Base-by-base conservation (phyloP, 53 echinoderm and acorn worm genomes). In the Apostichopus leukothele region DNA sequence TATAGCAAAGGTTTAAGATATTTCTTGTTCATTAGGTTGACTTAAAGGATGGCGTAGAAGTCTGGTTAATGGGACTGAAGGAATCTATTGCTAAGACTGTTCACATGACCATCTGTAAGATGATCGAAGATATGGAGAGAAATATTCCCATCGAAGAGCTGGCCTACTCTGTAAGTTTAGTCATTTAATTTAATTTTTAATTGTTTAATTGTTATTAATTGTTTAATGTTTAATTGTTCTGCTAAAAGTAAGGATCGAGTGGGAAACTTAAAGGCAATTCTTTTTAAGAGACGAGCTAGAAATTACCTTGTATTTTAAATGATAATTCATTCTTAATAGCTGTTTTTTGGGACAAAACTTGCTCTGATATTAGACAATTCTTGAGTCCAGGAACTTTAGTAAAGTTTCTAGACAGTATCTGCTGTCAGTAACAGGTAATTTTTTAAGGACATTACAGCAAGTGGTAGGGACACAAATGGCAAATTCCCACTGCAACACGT, bases 41-140 rank as follows among this genome's bases (percentile, higher is more conserved):
- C 11, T 89, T 97, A 60, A 92, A 91, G 21, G 97, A 97, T 73
- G 94, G 97, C 5, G 97, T 97, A 9, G 97, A 97, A 94, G 93
- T 97, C 11, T 97, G 97, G 97, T 78, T 97, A 78, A 94, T 94
- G 60, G 92, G 91, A 16, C 53, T 97, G 77, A 95, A 97, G 88
- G 95, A 97, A 71, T 93, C 94, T 51, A 95, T 97, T 91, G 83
- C 91, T 54, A 95, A 95, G 89, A 95, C 97, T 4, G 83, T 97
- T 75, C 91, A 91, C 75, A 86, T 76, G 79, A 91, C 88, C 9
- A 94, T 95, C 76, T 94, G 94, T 77, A 95, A 91, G 85, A 93
- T 95, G 93, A 91, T 95, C 52, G 88, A 93, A 73, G 97, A 97
- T 59, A 91, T 97, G 90, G 95, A 97, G 73, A 91, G 89, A 53